Conservation (phyloP, 1,140 invertebrate genomes). For the Heliothis virescens region DNA sequence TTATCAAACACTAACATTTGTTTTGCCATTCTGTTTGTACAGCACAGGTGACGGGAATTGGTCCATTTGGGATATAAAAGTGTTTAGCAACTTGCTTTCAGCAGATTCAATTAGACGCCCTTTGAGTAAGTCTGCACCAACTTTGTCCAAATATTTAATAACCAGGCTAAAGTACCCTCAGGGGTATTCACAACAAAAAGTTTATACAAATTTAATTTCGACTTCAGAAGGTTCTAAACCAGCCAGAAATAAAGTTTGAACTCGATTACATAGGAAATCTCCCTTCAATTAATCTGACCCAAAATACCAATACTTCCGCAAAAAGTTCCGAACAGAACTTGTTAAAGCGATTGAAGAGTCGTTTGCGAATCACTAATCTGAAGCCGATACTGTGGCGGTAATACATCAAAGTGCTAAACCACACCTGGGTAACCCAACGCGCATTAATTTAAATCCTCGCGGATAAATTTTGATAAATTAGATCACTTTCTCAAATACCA, state of each 20-base stretch:
- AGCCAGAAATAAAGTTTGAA: neutral
- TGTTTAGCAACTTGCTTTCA: neutral
- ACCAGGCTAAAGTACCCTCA: too few relatives aligned
- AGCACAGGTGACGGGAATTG: slow-evolving; percentile 12
- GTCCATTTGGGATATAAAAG: slow-evolving; percentile 16
- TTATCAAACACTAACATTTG: slow-evolving; percentile 34
- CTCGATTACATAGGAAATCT: neutral
- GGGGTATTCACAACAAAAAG: too few relatives aligned
- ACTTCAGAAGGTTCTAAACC: neutral
- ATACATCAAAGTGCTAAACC: slow-evolving; percentile 44
- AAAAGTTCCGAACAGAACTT: slow-evolving; percentile 2
- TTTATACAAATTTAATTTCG: too few relatives aligned
- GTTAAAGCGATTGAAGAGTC: slow-evolving; percentile 9
- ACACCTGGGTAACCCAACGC: slow-evolving; percentile 34
- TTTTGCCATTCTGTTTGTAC: slow-evolving; percentile 32
- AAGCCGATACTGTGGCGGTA: slow-evolving; percentile 8
- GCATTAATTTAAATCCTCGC: slow-evolving; percentile 48
- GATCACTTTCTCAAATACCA: slow-evolving; percentile 60
- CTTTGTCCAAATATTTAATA: neutral
- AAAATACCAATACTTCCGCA: neutral
- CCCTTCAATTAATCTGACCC: neutral
- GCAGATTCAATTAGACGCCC: neutral
- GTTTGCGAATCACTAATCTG: slow-evolving; percentile 30
- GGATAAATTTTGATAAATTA: slow-evolving; percentile 61
- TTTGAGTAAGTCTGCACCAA: neutral